Percentiles rank a stretch among this genome's conserved stretches.
These are phyloP conservation scores for Phthorimaea operculella DNA, from an alignment of 1,140 invertebrate genomes.

Conservation along the genomic window DNA sequence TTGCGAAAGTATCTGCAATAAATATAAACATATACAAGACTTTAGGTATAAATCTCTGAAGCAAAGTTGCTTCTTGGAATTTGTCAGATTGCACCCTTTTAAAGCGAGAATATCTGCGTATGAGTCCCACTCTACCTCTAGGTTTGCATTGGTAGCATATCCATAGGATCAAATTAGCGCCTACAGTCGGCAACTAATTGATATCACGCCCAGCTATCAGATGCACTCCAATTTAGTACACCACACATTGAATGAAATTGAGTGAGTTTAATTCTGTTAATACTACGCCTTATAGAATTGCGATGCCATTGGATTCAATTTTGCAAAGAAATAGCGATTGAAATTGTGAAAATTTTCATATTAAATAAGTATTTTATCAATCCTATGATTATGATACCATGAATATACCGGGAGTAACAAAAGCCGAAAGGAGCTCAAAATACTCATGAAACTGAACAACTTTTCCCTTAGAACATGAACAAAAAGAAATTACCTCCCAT, in stretches of 20 bases:
- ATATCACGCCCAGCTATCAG: constrained; percentile 20
- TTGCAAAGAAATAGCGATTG: too few relatives aligned
- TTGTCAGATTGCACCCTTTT: neutral
- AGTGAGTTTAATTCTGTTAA: neutral
- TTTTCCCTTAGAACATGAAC: too few relatives aligned
- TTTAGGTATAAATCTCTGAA: too few relatives aligned
- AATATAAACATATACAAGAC: too few relatives aligned
- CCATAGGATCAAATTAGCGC: constrained; percentile 20
- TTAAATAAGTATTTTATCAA: neutral
- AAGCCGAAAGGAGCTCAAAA: too few relatives aligned
- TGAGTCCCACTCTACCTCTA: neutral
- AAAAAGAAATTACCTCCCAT: too few relatives aligned
- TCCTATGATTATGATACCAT: too few relatives aligned
- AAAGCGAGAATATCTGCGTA: neutral
- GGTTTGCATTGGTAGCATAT: too few relatives aligned
- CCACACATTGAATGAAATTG: neutral
- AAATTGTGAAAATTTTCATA: neutral
- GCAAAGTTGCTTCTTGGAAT: neutral
- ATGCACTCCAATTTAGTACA: neutral
- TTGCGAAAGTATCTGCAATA: too few relatives aligned
- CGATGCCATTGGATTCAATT: neutral
- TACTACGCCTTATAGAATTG: neutral
- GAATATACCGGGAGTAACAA: too few relatives aligned
- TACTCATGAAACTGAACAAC: too few relatives aligned
- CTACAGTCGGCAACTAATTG: constrained; percentile 24